phyloP scores from a whole-genome alignment of 2,797 vertebrate species.

The Coracias cyanogaster region DNA sequence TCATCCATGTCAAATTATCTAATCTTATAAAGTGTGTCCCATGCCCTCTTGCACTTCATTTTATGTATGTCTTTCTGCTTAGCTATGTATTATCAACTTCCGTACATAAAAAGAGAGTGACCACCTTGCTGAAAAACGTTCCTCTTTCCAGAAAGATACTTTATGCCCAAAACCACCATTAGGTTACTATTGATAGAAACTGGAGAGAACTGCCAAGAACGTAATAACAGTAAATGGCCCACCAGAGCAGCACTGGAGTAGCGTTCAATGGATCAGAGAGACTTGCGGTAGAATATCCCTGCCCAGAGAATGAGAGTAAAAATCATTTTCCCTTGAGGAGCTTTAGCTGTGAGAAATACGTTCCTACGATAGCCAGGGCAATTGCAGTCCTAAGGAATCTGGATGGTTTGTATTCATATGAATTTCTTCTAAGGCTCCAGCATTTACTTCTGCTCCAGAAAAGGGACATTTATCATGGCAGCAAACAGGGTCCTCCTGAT shows the following conservation, averaged over 20 bases:
- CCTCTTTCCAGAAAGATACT: background rate
- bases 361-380: background rate
- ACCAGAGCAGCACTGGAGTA: background rate
- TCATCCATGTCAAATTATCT: background rate
- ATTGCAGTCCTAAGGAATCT: background rate
- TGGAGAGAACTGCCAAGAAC: background rate
- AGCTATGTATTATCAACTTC: background rate
- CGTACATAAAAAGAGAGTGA: background rate
- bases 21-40: background rate
- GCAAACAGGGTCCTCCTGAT: background rate
- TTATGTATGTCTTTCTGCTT: background rate
- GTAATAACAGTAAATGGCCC: background rate
- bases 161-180: background rate
- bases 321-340: background rate
- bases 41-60: background rate
- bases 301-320: background rate
- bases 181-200: background rate
- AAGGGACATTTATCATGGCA: background rate
- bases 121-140: background rate
- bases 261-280: background rate
- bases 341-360: background rate
- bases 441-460: background rate
- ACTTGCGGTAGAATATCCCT: background rate
- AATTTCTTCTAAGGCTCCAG: background rate
- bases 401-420: accelerated